Base-by-base conservation (phyloP, 2,797 vertebrate species). In the Sebastolobus alascanus region DNA sequence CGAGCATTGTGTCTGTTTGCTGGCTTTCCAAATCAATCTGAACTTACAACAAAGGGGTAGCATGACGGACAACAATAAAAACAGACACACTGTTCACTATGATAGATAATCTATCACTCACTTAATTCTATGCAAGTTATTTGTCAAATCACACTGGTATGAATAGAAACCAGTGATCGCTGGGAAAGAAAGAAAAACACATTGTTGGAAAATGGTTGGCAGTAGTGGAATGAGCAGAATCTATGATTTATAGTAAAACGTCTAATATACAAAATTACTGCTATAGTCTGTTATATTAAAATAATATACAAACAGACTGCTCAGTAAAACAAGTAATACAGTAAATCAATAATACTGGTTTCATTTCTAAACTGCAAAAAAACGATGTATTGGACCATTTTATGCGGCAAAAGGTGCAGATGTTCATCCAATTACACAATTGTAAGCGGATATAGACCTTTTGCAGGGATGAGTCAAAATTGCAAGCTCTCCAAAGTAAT, bases 11-110 rank as follows among this genome's bases (percentile, higher is more conserved):
- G 43, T 72, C 52, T 73, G 61, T 69, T 65, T 68, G 52, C 16
- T 22, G 12, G 58, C 52, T 67, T 59, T 76, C 11, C 22, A 37
- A 58, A 84, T 80, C 63, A 77, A 61, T 65, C 54, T 78, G 59
- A 50, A 54, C 59, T 63, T 69, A 54, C 18, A 50, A 37, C 56
- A 79, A 74, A 61, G 37, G n/a, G 9, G 67, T 50, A 63, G n/a
- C n/a, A 58, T 22, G 65, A 73, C 13, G 50, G 33, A 50, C 11
- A 40, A 74, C 40, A 80, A 70, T 58, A n/a, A 70, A 70, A 64
- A 20, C 67, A 55, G 64, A 56, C 13, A 27, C 35, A 71, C 40
- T 71, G 46, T 58, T 75, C 64, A 18, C 38, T 64, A 18, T 58
- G 40, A 72, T 33, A 50, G 37, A 68, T 75, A 22, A 35, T 68